Evolutionary conservation across 2,888 invertebrate species (phyloP), one percentile per base, ranked within the genome.

Genomic region (Cephalotes varians): DNA sequence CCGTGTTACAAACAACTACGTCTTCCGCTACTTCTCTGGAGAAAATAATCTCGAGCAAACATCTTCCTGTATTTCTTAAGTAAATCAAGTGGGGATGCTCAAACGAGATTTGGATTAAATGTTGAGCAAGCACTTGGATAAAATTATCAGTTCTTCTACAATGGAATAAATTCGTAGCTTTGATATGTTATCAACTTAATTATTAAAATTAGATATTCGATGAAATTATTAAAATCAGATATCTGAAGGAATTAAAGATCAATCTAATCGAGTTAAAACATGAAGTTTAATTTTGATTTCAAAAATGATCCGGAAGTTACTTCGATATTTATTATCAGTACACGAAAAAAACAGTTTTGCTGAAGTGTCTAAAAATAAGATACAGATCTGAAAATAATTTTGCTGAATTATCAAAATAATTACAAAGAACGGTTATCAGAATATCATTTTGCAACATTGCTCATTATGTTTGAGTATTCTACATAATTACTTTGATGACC

Each of bases 41-140:
- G 7, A 10, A 28, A 82, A 84, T 83, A 47, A 60, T 73, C 12
- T 10, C 47, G 1, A 28, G 18, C 37, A 80, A 58, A 80, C 28
- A 47, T 28, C 47, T 44, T 56, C 21, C 28, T 37, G 10, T 31
- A 40, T 76, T 47, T 47, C 34, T 74, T 18, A 21, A 47, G 12
- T 40, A 40, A 40, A 40, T 40, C 21, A 44, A 62, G 15, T 1
- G 9, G 2, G 1, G 4, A 73, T 62, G 44, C 5, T 73, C 31
- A 47, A 71, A 47, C 21, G 0, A 64, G 5, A 1, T 15, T 51
- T 47, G 47, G 12, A 62, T 73, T 64, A 31, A 47, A 74, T 64
- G n/a, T 47, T 18, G 64, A 64, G 31, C 18, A 15, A 47, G 10
- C 5, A 15, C 21, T 74, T 21, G 18, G 7, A 74, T 74, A 7